Evolutionary conservation across 2,113 vertebrate species (phyloP).

Genomic region (Montifringilla adamsi): DNA sequence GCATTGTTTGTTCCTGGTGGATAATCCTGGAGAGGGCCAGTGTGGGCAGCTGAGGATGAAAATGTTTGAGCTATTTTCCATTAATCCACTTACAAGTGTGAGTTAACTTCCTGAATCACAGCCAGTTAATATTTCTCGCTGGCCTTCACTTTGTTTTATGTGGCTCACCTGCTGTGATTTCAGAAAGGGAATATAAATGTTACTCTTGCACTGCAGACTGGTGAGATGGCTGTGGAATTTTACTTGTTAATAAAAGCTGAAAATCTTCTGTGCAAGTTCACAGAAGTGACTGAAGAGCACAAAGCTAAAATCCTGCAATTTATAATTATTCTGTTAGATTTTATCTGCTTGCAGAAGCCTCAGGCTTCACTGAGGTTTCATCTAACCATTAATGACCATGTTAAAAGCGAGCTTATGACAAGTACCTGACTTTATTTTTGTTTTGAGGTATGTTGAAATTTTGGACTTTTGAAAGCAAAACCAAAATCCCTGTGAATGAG

Average conservation of each 20-base stretch:
- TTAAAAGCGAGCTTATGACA: background rate
- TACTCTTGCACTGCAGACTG: background rate
- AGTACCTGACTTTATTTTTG: background rate
- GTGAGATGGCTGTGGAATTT: background rate
- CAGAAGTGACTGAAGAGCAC: background rate
- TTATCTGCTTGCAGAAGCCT: background rate
- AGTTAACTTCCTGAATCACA: background rate
- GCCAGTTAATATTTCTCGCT: background rate
- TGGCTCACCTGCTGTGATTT: background rate
- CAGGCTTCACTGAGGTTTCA: background rate
- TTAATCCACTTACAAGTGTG: background rate
- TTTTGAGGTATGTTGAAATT: background rate
- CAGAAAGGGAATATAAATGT: background rate
- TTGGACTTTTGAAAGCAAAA: background rate
- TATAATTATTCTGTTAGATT: background rate
- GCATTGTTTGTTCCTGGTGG: background rate
- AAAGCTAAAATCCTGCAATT: background rate
- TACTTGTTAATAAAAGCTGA: background rate
- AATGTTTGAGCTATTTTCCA: background rate
- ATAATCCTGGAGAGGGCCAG: background rate
- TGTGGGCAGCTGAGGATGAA: background rate
- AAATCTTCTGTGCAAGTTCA: background rate
- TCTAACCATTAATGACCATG: rapidly evolving
- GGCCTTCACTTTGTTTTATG: background rate
- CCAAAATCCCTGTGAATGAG: background rate